Percentiles rank a stretch among this genome's conserved stretches.
phyloP scores from a whole-genome alignment of 2,113 vertebrate genomes.

The Puntigrus tetrazona region DNA sequence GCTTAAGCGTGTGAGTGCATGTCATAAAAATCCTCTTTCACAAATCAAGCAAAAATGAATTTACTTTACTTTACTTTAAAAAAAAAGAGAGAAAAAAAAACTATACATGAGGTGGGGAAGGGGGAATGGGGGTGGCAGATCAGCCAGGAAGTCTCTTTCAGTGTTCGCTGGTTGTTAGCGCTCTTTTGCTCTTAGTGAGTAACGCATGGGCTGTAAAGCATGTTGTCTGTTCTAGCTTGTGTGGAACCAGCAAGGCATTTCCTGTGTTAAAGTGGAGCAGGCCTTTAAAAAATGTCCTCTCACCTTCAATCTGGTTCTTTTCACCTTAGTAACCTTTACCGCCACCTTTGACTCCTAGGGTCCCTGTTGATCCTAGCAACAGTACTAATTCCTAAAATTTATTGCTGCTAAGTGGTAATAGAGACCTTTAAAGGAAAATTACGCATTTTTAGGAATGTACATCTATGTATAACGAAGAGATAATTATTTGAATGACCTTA shows the following conservation, averaged over 20 bases:
- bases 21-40: constrained; percentile 36
- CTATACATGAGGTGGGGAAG: constrained; percentile 1
- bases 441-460: neutral
- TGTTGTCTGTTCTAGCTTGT: constrained; percentile 68
- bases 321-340: constrained; percentile 69
- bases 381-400: neutral
- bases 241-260: constrained; percentile 74
- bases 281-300: constrained; percentile 69
- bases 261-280: constrained; percentile 68
- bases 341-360: constrained; percentile 69
- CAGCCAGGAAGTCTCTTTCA: constrained; percentile 39
- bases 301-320: constrained; percentile 60
- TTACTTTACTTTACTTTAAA: too few relatives aligned
- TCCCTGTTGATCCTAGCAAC: constrained; percentile 52
- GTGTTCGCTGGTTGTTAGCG: constrained; percentile 45
- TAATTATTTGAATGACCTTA: neutral
- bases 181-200: constrained; percentile 49
- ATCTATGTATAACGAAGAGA: neutral
- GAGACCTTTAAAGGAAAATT: neutral
- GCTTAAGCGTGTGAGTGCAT: constrained; percentile 47
- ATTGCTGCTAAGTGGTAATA: neutral
- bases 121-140: constrained; percentile 7
- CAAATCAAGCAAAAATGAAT: constrained; percentile 53
- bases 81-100: constrained; percentile 35
- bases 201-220: constrained; percentile 69